A percentile compares a stretch with the other conserved stretches of the same genome.
phyloP scores from a whole-genome alignment of 2,797 vertebrate genomes.

The Acridotheres tristis region DNA sequence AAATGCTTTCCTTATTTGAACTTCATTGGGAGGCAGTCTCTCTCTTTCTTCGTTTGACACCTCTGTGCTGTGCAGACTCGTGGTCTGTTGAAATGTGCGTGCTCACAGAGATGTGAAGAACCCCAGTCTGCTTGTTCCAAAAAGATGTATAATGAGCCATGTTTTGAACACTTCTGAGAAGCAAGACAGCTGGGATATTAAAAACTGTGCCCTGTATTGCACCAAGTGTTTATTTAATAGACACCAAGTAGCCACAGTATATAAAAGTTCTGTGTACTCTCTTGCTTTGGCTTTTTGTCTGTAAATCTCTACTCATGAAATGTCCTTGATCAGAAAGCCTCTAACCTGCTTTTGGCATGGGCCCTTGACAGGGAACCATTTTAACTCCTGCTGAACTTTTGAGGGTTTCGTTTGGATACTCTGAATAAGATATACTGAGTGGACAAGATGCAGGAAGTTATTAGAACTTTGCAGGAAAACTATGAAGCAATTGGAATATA shows the following conservation, averaged over 20 bases:
- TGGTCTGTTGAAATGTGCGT: background rate
- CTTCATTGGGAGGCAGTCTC: background rate
- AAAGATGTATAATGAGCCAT: background rate
- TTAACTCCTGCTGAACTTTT: background rate
- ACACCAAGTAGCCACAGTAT: background rate
- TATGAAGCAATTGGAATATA: background rate
- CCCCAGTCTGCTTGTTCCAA: background rate
- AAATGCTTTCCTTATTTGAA: constrained; percentile 9
- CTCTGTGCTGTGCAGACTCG: background rate
- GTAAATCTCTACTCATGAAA: background rate
- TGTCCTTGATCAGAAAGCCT: background rate
- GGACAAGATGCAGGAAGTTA: background rate
- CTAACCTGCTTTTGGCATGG: background rate
- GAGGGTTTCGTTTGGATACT: background rate
- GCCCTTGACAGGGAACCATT: accelerated
- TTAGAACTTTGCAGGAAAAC: background rate
- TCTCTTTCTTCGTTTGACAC: constrained; percentile 5
- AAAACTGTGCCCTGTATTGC: background rate
- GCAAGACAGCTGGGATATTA: background rate
- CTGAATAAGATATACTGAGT: background rate
- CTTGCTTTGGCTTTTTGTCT: background rate
- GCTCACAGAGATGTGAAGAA: background rate
- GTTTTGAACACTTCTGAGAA: background rate
- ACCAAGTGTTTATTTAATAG: background rate
- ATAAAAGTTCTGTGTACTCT: background rate